A percentile compares a stretch with the other conserved stretches of the same genome.
These are phyloP conservation scores for Drosophila meridionalis DNA, from an alignment of 2,888 invertebrate species.

Conservation along the genomic window DNA sequence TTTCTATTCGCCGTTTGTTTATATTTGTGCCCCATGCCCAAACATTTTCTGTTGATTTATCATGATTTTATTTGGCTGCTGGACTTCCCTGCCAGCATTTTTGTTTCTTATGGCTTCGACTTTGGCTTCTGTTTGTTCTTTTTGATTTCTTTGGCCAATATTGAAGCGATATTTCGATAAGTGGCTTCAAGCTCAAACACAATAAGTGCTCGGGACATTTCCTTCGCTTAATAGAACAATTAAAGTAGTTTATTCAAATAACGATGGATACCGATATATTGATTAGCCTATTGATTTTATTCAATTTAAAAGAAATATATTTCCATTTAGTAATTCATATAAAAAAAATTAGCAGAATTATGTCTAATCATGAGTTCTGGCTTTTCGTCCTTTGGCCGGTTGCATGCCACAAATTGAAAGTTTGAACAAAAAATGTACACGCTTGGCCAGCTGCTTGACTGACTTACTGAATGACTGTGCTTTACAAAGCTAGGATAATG, in stretches of 20 bases:
- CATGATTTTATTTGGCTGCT: conserved; percentile 80
- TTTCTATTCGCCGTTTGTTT: conserved; percentile 65
- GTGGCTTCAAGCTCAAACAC: conserved; percentile 17
- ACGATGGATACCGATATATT: too few species aligned
- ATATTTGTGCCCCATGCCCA: conserved; percentile 56
- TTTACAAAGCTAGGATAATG: conserved; percentile 42
- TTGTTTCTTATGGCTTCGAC: conserved; percentile 2
- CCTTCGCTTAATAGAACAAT: background rate
- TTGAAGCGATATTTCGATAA: conserved; percentile 36
- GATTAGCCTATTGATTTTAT: too few species aligned
- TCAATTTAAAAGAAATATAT: background rate
- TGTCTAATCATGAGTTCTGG: conserved; percentile 20
- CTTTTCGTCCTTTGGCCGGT: background rate
- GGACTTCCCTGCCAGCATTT: conserved; percentile 32
- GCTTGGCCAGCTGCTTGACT: conserved; percentile 30
- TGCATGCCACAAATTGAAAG: conserved; percentile 34
- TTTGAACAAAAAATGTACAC: conserved; percentile 21
- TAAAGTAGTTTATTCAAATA: background rate
- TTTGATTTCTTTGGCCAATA: conserved; percentile 63
- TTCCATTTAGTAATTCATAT: background rate
- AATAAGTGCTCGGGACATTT: background rate
- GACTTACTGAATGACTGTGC: conserved; percentile 40
- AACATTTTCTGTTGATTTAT: conserved; percentile 69
- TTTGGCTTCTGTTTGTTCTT: conserved; percentile 53
- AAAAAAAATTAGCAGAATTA: conserved; percentile 2